phyloP scores from a whole-genome alignment of 2,113 vertebrate species.

The Oreochromis aureus region DNA sequence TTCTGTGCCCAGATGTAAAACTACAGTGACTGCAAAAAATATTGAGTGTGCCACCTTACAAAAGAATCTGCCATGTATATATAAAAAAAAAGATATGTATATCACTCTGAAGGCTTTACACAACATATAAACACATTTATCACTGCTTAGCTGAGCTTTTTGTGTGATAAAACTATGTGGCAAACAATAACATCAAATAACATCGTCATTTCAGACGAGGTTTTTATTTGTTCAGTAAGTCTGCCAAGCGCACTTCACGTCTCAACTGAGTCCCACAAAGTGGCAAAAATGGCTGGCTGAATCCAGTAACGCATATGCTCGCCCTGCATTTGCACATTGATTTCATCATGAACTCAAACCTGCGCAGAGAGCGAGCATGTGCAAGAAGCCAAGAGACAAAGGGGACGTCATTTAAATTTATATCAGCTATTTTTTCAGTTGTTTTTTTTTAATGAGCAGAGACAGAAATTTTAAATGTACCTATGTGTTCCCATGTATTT shows the following conservation, averaged over 20 bases:
- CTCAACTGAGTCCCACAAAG: background rate
- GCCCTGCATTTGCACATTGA: background rate
- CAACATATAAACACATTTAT: background rate
- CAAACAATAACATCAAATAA: background rate
- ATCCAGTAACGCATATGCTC: background rate
- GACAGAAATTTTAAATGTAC: background rate
- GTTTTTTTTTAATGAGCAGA: background rate
- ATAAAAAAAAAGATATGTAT: background rate
- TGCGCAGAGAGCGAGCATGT: rapidly evolving
- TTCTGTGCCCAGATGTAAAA: background rate
- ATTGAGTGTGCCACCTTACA: background rate
- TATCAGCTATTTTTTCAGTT: background rate
- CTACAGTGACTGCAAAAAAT: background rate
- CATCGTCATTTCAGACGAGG: background rate
- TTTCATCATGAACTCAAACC: background rate
- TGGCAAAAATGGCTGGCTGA: background rate
- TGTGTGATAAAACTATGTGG: background rate
- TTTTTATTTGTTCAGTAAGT: background rate
- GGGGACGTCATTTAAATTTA: background rate
- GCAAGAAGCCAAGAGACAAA: background rate
- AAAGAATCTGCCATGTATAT: background rate
- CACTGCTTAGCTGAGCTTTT: background rate
- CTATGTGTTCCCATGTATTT: background rate
- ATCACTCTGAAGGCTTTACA: background rate
- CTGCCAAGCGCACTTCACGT: background rate